These are phyloP conservation scores for Parauchenoglanis ngamensis DNA, from an alignment of 2,797 vertebrate genomes.

Conservation along the genomic window DNA sequence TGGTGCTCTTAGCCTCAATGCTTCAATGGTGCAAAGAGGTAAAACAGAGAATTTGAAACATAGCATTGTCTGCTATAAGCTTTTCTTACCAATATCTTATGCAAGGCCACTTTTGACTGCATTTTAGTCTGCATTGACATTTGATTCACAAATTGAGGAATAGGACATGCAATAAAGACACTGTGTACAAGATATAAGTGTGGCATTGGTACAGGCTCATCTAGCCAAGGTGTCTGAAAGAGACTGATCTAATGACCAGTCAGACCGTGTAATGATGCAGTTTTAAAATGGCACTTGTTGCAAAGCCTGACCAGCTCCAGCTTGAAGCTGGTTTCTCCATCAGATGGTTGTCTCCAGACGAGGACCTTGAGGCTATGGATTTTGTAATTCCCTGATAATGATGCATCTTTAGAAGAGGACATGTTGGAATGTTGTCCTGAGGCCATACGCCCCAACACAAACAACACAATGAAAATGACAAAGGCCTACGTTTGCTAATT, in stretches of 20 bases:
- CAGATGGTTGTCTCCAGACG: conserved; percentile 13
- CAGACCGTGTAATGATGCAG: conserved; percentile 57
- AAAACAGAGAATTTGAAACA: neutral
- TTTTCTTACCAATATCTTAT: neutral
- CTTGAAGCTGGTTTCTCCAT: conserved; percentile 15
- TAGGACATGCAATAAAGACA: neutral
- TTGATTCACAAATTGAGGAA: neutral
- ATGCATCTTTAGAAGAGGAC: conserved; percentile 1
- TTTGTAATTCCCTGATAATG: conserved; percentile 1
- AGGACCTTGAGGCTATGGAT: conserved; percentile 14
- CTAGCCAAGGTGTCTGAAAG: neutral
- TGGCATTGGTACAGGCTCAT: neutral
- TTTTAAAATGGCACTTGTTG: conserved; percentile 53
- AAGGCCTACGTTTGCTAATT: conserved; percentile 19
- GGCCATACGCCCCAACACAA: neutral
- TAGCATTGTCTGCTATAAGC: neutral
- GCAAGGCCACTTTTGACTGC: neutral
- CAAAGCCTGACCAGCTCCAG: conserved; percentile 34
- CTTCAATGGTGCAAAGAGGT: neutral
- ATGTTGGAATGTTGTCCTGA: conserved; percentile 14
- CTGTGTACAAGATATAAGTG: neutral
- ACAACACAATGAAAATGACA: conserved; percentile 10
- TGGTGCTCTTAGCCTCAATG: neutral
- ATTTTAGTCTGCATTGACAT: neutral
- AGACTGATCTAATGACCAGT: conserved; percentile 50